Conservation (phyloP, 2,113 vertebrate genomes). For the Hyla sarda region DNA sequence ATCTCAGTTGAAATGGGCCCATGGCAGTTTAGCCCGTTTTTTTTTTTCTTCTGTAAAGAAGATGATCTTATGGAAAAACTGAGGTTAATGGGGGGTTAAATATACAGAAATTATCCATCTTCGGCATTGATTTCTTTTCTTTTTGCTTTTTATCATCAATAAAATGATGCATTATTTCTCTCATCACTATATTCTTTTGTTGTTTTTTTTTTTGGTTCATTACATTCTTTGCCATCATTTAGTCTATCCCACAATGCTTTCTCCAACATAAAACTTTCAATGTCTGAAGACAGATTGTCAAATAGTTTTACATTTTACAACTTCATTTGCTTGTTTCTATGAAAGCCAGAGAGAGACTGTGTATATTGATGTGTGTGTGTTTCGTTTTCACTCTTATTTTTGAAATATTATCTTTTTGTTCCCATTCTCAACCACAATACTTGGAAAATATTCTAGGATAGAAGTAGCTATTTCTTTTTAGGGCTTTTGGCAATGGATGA, state of each 20-base stretch:
- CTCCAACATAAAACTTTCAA: neutral
- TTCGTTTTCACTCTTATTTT: neutral
- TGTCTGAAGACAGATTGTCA: neutral
- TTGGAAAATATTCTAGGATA: slow-evolving; percentile 4
- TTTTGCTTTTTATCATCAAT: too few species aligned
- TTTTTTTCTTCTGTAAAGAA: too few species aligned
- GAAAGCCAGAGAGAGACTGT: neutral
- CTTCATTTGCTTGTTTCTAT: neutral
- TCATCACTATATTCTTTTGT: neutral
- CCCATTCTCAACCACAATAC: neutral
- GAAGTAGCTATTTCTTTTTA: slow-evolving; percentile 32
- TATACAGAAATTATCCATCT: too few species aligned
- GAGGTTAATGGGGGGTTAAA: too few species aligned
- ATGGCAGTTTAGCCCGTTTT: too few species aligned
- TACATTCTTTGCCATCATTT: neutral
- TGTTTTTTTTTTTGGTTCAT: neutral
- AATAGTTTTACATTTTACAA: slow-evolving; percentile 9
- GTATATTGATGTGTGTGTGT: neutral
- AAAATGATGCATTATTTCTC: too few species aligned
- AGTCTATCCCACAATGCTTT: neutral
- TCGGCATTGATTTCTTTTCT: too few species aligned
- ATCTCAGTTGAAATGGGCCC: too few species aligned
- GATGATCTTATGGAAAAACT: too few species aligned
- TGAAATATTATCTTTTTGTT: slow-evolving; percentile 17
- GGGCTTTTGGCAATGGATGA: slow-evolving; percentile 40